A percentile compares a stretch with the other conserved stretches of the same genome.
Conservation (phyloP, 2,797 vertebrate species). For the Dipus sagitta region DNA sequence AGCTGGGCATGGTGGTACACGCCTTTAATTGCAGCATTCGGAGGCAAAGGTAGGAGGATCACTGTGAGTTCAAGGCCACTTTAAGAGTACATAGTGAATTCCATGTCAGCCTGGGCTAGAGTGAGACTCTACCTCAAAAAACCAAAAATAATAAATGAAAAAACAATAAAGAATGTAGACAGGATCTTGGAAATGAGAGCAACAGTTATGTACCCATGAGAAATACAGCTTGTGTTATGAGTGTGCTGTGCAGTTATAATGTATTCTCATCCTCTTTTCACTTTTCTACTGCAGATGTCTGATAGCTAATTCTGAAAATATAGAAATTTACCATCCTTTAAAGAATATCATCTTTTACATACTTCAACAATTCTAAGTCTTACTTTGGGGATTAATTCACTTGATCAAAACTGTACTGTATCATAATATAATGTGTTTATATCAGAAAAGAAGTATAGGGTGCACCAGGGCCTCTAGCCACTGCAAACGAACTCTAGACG, state of each 20-base stretch:
- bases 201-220: background rate
- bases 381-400: conserved; percentile 44
- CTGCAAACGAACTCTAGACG: no score
- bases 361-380: conserved; percentile 40
- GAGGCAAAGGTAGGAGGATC: no score
- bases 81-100: no score
- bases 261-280: background rate
- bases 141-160: no score
- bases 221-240: conserved; percentile 30
- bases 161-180: background rate
- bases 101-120: no score
- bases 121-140: no score
- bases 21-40: no score
- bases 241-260: background rate
- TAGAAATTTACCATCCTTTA: conserved; percentile 27
- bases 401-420: conserved; percentile 31
- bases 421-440: background rate
- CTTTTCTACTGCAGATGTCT: background rate
- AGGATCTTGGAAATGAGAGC: conserved; percentile 18
- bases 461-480: background rate
- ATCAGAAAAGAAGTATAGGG: conserved; percentile 12
- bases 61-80: no score
- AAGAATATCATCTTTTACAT: conserved; percentile 30
- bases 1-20: no score
- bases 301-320: conserved; percentile 16